Evolutionary conservation across 2,797 vertebrate genomes (phyloP).

Genomic region (Eutrigla gurnardus): DNA sequence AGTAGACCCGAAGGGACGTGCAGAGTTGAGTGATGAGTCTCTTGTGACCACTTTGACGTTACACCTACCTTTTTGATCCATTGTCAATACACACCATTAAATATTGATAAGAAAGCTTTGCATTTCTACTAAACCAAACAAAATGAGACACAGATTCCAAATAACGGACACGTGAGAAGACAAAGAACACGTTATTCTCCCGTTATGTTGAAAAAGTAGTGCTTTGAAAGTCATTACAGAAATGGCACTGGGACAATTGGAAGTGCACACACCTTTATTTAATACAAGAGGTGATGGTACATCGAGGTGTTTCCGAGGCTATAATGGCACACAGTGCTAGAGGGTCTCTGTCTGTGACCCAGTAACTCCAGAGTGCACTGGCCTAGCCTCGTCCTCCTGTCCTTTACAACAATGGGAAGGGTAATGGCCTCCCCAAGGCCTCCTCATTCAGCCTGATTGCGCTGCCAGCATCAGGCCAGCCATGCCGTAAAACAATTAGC

Average conservation of each 20-base stretch:
- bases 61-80: not conserved
- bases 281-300: constrained; percentile 30
- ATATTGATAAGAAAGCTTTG: not conserved
- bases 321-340: constrained; percentile 50
- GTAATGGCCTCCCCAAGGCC: constrained; percentile 88
- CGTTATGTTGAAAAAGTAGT: constrained; percentile 12
- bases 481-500: constrained; percentile 88
- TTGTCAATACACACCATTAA: not conserved
- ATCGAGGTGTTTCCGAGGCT: constrained; percentile 45
- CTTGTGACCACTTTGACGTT: not conserved
- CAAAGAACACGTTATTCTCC: not conserved
- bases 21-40: not conserved
- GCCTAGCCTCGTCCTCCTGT: constrained; percentile 79
- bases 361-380: constrained; percentile 71
- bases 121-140: not conserved
- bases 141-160: not conserved
- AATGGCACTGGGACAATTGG: not conserved
- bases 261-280: constrained; percentile 50
- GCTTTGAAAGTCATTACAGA: constrained; percentile 26
- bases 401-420: constrained; percentile 87
- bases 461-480: constrained; percentile 82
- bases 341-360: constrained; percentile 71
- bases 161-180: not conserved
- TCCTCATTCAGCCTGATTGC: constrained; percentile 86
- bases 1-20: not conserved